A percentile compares a stretch with the other conserved stretches of the same genome.
Evolutionary conservation across 2,888 invertebrate species (phyloP).

Genomic region (Belgica antarctica): DNA sequence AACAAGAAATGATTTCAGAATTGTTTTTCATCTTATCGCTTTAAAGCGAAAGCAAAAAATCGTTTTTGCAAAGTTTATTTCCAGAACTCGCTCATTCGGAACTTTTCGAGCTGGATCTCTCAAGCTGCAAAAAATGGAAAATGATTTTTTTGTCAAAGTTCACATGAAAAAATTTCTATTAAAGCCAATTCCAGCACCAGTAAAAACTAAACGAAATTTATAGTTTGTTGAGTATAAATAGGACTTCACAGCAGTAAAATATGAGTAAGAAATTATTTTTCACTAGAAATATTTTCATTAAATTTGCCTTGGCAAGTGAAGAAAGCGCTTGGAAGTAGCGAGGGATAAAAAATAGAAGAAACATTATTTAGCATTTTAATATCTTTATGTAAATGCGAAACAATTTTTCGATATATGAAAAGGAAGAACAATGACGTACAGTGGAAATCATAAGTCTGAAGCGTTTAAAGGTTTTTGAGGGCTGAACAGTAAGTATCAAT

Average conservation of each 20-base stretch:
- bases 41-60: conserved; percentile 4
- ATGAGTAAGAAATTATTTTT: neutral
- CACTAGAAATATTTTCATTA: neutral
- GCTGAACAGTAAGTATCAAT: too few relatives aligned
- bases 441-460: too few relatives aligned
- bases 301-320: neutral
- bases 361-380: conserved; percentile 26
- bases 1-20: neutral
- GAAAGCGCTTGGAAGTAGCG: neutral
- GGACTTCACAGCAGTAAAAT: neutral
- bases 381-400: conserved; percentile 13
- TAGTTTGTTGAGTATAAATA: neutral
- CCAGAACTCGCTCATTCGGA: neutral
- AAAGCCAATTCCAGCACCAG: conserved; percentile 6
- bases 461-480: too few relatives aligned
- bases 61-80: neutral
- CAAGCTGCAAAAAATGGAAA: neutral
- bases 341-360: neutral
- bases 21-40: conserved; percentile 14
- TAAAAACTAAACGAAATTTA: conserved; percentile 6
- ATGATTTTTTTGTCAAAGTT: neutral
- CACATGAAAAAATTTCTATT: neutral
- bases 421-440: neutral
- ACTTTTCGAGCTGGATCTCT: neutral
- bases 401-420: neutral